Conservation (phyloP, 2,888 invertebrate species). For the Synergus gifuensis region DNA sequence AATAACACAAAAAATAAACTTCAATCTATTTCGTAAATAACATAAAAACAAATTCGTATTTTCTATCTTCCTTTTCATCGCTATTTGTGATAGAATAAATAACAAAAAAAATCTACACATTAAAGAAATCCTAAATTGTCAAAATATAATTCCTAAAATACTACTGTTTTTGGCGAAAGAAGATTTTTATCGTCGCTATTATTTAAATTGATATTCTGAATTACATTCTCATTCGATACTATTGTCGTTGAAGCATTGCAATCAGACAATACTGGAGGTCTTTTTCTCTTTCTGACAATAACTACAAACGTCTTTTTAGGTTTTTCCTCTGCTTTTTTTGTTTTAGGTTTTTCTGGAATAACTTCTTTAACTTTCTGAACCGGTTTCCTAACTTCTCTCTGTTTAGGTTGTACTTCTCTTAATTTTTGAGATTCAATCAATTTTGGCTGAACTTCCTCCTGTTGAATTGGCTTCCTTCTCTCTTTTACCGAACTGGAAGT, state of each 20-base stretch:
- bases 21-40: not conserved
- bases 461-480: constrained; percentile 39
- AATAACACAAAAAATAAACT: too few relatives aligned
- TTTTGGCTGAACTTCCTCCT: constrained; percentile 41
- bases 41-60: not conserved
- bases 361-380: not conserved
- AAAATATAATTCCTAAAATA: not conserved
- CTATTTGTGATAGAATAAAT: not conserved
- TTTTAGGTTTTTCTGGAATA: not conserved
- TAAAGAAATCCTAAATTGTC: not conserved
- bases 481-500: constrained; percentile 11
- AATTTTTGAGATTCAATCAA: not conserved
- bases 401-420: not conserved
- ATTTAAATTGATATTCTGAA: not conserved
- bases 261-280: constrained; percentile 43
- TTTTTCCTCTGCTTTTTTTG: constrained; percentile 35
- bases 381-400: constrained; percentile 17
- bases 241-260: constrained; percentile 60
- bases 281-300: constrained; percentile 50
- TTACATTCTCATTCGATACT: constrained; percentile 45
- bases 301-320: constrained; percentile 47
- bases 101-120: not conserved
- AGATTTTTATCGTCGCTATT: constrained; percentile 15
- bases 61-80: not conserved
- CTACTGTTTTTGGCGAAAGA: not conserved